Percentiles rank a stretch among this genome's conserved stretches.
Evolutionary conservation across 2,113 vertebrate species (phyloP).

Genomic region (Puntigrus tetrazona): DNA sequence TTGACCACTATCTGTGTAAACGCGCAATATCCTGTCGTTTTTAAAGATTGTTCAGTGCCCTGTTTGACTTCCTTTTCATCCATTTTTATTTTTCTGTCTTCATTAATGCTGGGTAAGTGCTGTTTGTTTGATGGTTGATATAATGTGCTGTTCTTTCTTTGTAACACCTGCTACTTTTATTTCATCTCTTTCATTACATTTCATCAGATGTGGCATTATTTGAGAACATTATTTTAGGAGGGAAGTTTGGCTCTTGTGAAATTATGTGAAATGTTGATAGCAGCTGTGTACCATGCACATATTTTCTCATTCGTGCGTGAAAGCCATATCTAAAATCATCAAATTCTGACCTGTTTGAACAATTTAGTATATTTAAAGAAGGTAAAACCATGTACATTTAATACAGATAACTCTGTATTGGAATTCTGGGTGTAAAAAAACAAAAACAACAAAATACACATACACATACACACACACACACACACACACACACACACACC

Average conservation of each 20-base stretch:
- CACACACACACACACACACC: no score
- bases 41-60: background rate
- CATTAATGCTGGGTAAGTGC: background rate
- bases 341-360: no score
- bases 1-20: slow-evolving; percentile 50
- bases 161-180: background rate
- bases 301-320: slow-evolving; percentile 1
- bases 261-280: background rate
- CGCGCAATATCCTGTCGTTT: slow-evolving; percentile 47
- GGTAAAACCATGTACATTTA: no score
- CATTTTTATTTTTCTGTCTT: background rate
- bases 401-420: no score
- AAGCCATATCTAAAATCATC: no score
- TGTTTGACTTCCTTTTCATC: background rate
- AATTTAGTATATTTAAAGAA: no score
- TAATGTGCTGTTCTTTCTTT: background rate
- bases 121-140: background rate
- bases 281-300: background rate
- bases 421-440: no score
- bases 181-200: no score
- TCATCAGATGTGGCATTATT: no score
- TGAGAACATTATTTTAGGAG: background rate
- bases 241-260: background rate
- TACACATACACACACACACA: no score
- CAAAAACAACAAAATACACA: no score